Base-by-base conservation (phyloP, 2,888 invertebrate genomes). In the Lasioglossum marginatum region DNA sequence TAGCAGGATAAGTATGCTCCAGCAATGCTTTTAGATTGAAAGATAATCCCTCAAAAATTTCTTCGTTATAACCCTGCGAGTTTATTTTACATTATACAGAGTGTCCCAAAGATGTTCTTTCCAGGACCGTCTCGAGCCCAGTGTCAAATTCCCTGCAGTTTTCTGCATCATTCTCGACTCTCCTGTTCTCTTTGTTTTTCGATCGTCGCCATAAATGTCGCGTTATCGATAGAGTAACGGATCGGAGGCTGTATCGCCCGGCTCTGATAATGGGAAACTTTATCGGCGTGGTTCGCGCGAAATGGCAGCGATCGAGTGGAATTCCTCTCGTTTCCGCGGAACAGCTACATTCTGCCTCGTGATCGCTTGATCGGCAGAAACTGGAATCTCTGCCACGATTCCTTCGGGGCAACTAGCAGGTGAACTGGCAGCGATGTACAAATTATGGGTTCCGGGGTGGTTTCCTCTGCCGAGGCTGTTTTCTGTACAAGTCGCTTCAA, bases 151-250 rank as follows among this genome's bases (percentile, higher is more conserved):
- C 2, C 23, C 48, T 3, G 10, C 8, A 52, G 52, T 52, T 52
- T 52, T 52, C 10, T 10, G 10, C 23, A n/a, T 10, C 3, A n/a
- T 52, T n/a, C 52, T 3, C 10, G n/a, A n/a, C n/a, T 60, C 66
- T 19, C 63, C 2, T 14, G 37, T n/a, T 31, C 10, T 19, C 37
- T 34, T 37, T 37, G 37, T 34, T 23, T 37, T n/a, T 12, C 68
- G 68, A 68, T 40, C 23, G 40, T 10, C 68, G 68, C 40, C 68
- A 23, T 68, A 68, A 68, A 68, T 40, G 68, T 68, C 40, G 68
- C 23, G 68, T 68, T 68, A 68, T 68, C 68, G 68, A 68, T 37
- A 40, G 37, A n/a, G 37, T 5, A 68, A n/a, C 34, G 68, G 34
- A 37, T 16, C 68, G 23, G n/a, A 19, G 23, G 66, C 66, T 66